Evolutionary conservation across 2,888 invertebrate species (phyloP), one percentile per base, ranked within the genome.

Genomic region (Teinopalpus imperialis): DNA sequence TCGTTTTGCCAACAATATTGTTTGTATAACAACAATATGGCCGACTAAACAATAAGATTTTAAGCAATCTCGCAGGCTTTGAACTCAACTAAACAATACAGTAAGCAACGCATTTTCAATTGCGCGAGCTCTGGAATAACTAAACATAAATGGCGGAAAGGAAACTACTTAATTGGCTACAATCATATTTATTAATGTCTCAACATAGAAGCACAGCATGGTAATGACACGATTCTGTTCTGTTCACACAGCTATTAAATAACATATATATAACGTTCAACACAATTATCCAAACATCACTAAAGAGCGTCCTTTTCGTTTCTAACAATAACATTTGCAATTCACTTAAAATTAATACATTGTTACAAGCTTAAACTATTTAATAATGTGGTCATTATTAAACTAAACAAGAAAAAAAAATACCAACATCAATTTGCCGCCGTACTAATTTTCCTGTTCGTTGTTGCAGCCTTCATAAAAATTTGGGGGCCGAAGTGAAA

Each of bases 181-280:
- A 77, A 75, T 77, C 75, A 78, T 74, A 76, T 80, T 79, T 80
- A 79, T 77, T 76, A 75, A 74, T 74, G 63, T 74, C 63, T 70
- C 75, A 78, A 80, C 74, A 75, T 74, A 74, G 71, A 80, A 78
- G 80, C 79, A 70, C 64, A 67, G 69, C 60, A 63, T 63, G 59
- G 61, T 59, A 49, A 55, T 61, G 59, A 60, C 32, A 34, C 42
- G 13, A 10, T 29, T 54, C 55, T 49, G 49, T 29, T 54, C 55
- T 49, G 49, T 51, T 53, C 50, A 43, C 35, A 26, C 18, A 13
- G 20, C 20, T 29, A 23, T 14, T 8, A 29, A 20, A 41, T 27
- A 34, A 46, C 32, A 44, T 34, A 12, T 35, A 34, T 31, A 32
- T 43, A 26, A 16, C 39, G 32, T 48, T 37, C 37, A 49, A 39